Evolutionary conservation across 2,113 vertebrate genomes (phyloP).

Genomic region (Elaphurus davidianus): DNA sequence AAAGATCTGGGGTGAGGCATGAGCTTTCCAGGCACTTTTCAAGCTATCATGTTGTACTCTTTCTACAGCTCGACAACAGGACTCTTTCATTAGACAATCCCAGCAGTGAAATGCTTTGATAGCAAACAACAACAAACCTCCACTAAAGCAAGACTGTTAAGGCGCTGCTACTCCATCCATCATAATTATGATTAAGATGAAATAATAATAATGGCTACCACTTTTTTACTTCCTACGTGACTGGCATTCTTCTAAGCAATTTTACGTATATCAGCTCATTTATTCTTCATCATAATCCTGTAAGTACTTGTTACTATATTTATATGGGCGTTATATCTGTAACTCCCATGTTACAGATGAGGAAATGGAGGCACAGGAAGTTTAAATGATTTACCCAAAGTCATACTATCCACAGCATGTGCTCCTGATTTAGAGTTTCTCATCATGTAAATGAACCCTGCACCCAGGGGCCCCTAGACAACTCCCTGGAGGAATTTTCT

Average conservation of each 20-base stretch:
- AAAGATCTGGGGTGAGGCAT: neutral
- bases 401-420: neutral
- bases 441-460: neutral
- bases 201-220: neutral
- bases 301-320: neutral
- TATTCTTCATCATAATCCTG: neutral
- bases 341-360: neutral
- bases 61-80: neutral
- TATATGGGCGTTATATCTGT: neutral
- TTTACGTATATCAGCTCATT: neutral
- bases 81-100: neutral
- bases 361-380: neutral
- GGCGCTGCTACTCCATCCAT: neutral
- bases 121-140: neutral
- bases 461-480: neutral
- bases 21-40: neutral
- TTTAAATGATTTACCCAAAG: neutral
- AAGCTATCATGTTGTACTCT: neutral
- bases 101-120: neutral
- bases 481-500: neutral
- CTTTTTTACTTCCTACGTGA: neutral
- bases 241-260: neutral
- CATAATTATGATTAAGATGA: neutral
- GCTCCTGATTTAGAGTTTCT: neutral
- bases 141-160: neutral